A percentile compares a stretch with the other conserved stretches of the same genome.
Evolutionary conservation across 1,140 invertebrate genomes (phyloP).

Genomic region (Drosophila sturtevanti): DNA sequence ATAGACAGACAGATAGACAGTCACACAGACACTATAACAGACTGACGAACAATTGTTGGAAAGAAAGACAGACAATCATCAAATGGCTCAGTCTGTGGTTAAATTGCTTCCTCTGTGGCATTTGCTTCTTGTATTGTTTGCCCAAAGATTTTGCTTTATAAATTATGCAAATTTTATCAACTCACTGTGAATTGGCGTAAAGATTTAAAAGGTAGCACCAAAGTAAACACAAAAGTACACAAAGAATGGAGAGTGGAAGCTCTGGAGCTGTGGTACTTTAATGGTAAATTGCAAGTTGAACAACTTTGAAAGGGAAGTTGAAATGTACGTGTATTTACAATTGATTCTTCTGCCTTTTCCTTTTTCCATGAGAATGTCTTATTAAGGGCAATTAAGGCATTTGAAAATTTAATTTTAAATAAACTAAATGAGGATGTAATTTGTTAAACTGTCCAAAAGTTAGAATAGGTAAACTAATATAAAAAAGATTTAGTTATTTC

Average conservation of each 20-base stretch:
- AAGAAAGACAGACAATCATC: not conserved
- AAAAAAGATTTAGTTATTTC: too few species aligned
- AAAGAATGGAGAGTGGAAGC: not conserved
- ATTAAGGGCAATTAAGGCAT: not conserved
- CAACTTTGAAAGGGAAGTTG: not conserved
- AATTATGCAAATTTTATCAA: constrained; percentile 18
- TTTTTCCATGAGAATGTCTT: not conserved
- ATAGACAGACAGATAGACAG: not conserved
- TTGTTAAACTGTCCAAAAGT: not conserved
- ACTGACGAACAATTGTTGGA: not conserved
- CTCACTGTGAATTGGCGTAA: constrained; percentile 12
- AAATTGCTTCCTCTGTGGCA: constrained; percentile 15
- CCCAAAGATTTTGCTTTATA: constrained; percentile 13
- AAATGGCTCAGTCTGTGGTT: not conserved
- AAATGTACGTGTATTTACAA: not conserved
- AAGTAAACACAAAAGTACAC: not conserved
- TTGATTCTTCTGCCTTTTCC: not conserved
- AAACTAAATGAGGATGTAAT: not conserved
- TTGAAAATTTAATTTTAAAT: not conserved
- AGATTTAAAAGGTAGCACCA: constrained; percentile 4
- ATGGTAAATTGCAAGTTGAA: not conserved
- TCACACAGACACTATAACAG: not conserved
- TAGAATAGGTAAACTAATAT: not conserved
- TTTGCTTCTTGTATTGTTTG: constrained; percentile 14
- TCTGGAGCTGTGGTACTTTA: not conserved